phyloP scores from a whole-genome alignment of 2,888 invertebrate species.

The Pilophorus perplexus region DNA sequence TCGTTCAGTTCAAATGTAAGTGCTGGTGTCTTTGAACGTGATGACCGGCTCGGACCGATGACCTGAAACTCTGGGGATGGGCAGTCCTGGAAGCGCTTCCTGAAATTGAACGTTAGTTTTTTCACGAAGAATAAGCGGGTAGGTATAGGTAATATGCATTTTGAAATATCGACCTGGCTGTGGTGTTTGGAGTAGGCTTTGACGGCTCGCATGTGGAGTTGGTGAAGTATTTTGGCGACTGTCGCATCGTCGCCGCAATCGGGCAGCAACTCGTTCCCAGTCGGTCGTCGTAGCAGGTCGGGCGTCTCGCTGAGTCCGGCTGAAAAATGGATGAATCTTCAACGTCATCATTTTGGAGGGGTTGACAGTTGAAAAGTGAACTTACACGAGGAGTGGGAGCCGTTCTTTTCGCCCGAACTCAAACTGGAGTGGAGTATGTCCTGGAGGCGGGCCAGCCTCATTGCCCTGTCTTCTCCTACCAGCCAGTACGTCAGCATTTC shows the following conservation, averaged over 20 bases:
- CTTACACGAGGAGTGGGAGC: slow-evolving; percentile 36
- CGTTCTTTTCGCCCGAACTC: slow-evolving; percentile 45
- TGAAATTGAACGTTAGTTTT: slow-evolving; percentile 39
- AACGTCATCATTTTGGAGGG: not conserved
- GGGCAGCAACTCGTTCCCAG: slow-evolving; percentile 51
- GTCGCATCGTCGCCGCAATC: slow-evolving; percentile 47
- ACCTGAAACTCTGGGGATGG: slow-evolving; percentile 47
- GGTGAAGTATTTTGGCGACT: slow-evolving; percentile 52
- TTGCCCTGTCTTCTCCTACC: slow-evolving; percentile 59
- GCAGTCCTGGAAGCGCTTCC: slow-evolving; percentile 47
- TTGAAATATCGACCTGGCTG: slow-evolving; percentile 50
- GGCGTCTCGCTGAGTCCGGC: slow-evolving; percentile 55
- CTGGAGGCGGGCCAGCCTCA: slow-evolving; percentile 54
- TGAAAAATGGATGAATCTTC: slow-evolving; percentile 41
- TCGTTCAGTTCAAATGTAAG: slow-evolving; percentile 38
- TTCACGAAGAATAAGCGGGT: not conserved
- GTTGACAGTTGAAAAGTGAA: not conserved
- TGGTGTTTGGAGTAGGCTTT: slow-evolving; percentile 52
- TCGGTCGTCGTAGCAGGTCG: slow-evolving; percentile 55
- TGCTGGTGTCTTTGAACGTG: slow-evolving; percentile 56
- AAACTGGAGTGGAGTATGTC: slow-evolving; percentile 42
- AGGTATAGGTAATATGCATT: not conserved
- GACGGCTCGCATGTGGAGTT: slow-evolving; percentile 54
- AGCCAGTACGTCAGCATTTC: slow-evolving; percentile 74
- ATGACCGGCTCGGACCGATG: slow-evolving; percentile 64